These are phyloP conservation scores for Drosophila bunnanda DNA, from an alignment of 2,888 invertebrate species.

Conservation along the genomic window DNA sequence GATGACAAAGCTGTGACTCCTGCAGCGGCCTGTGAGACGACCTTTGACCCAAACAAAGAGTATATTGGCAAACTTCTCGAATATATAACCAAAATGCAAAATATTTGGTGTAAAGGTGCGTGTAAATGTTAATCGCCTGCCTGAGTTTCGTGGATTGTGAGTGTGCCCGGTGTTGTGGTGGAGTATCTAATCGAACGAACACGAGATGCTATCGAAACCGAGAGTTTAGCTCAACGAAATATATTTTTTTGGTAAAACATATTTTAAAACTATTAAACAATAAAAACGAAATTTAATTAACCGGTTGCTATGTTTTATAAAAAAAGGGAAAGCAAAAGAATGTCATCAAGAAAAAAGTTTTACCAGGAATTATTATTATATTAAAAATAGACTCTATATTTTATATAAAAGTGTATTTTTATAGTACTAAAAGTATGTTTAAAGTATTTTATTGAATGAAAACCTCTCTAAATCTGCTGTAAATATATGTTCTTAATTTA, in stretches of 20 bases:
- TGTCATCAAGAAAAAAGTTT: neutral
- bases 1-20: conserved; percentile 9
- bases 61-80: conserved; percentile 17
- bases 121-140: conserved; percentile 7
- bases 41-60: conserved; percentile 16
- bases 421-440: neutral
- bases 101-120: conserved; percentile 8
- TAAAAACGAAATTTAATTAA: neutral
- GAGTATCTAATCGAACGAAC: conserved; percentile 16
- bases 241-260: neutral
- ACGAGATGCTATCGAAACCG: neutral
- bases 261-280: neutral
- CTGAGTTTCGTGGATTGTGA: neutral
- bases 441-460: neutral
- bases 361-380: neutral
- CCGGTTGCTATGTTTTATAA: neutral
- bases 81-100: conserved; percentile 17
- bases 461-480: too few species aligned
- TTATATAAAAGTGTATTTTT: neutral
- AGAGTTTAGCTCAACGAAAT: conserved; percentile 8
- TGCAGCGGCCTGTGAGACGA: conserved; percentile 4
- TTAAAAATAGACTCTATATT: neutral
- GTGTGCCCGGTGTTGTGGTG: conserved; percentile 14
- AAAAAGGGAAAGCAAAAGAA: neutral
- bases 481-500: too few species aligned